phyloP scores from a whole-genome alignment of 64 coral and sea anemone species.

The Stylophora pistillata region DNA sequence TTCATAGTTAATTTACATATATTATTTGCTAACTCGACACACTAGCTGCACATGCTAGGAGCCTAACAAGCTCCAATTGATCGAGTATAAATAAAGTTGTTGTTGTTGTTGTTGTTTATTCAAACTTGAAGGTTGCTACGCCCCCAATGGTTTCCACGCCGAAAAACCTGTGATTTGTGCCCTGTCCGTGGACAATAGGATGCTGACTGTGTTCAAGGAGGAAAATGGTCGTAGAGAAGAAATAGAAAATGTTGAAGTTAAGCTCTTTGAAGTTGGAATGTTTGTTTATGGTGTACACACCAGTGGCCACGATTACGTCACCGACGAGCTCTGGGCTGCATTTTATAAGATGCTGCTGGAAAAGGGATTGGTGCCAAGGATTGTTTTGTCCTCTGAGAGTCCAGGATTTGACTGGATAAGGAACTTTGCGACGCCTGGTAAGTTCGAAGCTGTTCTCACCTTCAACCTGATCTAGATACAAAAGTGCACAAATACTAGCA shows the following conservation, averaged over 20 bases:
- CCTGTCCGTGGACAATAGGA: constrained; percentile 57
- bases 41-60: too few relatives aligned
- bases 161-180: constrained; percentile 78
- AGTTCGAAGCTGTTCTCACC: too few relatives aligned
- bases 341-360: constrained; percentile 70
- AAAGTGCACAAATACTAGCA: too few relatives aligned
- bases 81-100: too few relatives aligned
- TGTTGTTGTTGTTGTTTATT: background rate
- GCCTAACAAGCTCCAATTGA: too few relatives aligned
- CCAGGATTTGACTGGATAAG: constrained; percentile 80
- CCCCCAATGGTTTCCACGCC: constrained; percentile 73
- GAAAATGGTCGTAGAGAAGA: constrained; percentile 42
- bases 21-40: too few relatives aligned
- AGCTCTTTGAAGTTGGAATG: constrained; percentile 62
- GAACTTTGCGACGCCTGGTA: constrained; percentile 50
- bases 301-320: constrained; percentile 61
- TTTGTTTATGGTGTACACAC: constrained; percentile 47
- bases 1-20: background rate
- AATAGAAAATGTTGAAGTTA: constrained; percentile 73
- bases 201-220: constrained; percentile 58
- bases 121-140: constrained; percentile 60
- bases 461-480: too few relatives aligned
- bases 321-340: constrained; percentile 79
- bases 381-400: constrained; percentile 65
- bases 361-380: constrained; percentile 48